phyloP scores from a whole-genome alignment of 2,113 vertebrate genomes.

The Emydocephalus ijimae region DNA sequence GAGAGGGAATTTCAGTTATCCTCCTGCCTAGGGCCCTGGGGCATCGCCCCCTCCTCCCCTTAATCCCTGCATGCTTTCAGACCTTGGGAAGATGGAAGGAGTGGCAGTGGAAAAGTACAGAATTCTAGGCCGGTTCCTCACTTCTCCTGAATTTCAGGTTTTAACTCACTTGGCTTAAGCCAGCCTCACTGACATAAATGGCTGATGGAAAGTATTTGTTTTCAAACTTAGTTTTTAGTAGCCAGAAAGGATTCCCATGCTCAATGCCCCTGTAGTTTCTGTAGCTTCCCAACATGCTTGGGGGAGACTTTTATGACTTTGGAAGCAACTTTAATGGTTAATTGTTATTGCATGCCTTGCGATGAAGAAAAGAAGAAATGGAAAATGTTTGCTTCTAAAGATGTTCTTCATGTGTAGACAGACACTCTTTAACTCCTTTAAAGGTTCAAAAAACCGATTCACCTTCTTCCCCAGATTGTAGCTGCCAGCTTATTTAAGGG shows the following conservation, averaged over 20 bases:
- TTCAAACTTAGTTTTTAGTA: neutral
- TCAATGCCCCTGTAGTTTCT: neutral
- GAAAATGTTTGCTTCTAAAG: slow-evolving; percentile 26
- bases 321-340: slow-evolving; percentile 1
- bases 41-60: neutral
- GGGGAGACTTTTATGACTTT: neutral
- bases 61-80: fast-evolving
- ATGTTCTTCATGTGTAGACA: slow-evolving; percentile 44
- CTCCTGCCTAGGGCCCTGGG: neutral
- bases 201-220: neutral
- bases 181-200: neutral
- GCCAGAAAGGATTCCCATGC: neutral
- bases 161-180: neutral
- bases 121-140: neutral
- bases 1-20: neutral
- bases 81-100: neutral
- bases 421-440: slow-evolving; percentile 51
- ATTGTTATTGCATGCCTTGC: slow-evolving; percentile 26
- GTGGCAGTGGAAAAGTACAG: neutral
- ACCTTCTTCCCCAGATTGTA: slow-evolving; percentile 44
- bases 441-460: slow-evolving; percentile 38
- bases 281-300: neutral
- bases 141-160: neutral
- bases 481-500: slow-evolving; percentile 29
- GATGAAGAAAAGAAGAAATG: slow-evolving; percentile 18